Base-by-base conservation (phyloP, 2,113 vertebrate genomes). In the Varanus salvator region DNA sequence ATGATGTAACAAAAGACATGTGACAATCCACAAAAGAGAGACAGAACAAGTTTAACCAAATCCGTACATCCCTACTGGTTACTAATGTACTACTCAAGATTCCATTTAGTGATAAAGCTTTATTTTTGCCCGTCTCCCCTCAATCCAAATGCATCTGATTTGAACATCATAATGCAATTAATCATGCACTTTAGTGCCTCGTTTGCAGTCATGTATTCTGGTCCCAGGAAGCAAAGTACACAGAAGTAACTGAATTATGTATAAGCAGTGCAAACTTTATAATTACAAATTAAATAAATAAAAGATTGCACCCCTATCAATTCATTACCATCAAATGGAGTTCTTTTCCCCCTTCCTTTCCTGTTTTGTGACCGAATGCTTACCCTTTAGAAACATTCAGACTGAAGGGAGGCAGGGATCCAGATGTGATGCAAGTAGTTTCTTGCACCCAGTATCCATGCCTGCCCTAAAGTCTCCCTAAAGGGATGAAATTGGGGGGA, bases 1-100 rank as follows among this genome's bases (percentile, higher is more conserved):
- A 64, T 11, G 60, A 64, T 64, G 60, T 9, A 19, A 21, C 1
- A 19, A 64, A 64, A 64, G 19, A 64, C 17, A 21, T 19, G 15
- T 64, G 60, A 19, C 60, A 64, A 64, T 64, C 60, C 5, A 5
- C 5, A 19, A 64, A 64, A 19, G 7, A 54, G 7, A 54, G 54
- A 54, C 11, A 12, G 54, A 54, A 54, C 54, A 54, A 8, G 11
- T 54, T 7, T 54, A 54, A 7, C 17, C 17, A 64, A 64, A 64
- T 64, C 19, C 15, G 17, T 64, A 19, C 19, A 64, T 74, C 12
- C 71, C 29, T 31, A 74, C 60, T 27, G 57, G 23, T 25, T 34
- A 93, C 80, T 94, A 92, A 86, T 91, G 92, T 93, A 84, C 92
- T 95, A 94, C 95, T 80, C 95, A 93, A 52, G 90, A 95, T 93